Evolutionary conservation across 1,140 invertebrate species (phyloP).

Genomic region (Colletes latitarsis): DNA sequence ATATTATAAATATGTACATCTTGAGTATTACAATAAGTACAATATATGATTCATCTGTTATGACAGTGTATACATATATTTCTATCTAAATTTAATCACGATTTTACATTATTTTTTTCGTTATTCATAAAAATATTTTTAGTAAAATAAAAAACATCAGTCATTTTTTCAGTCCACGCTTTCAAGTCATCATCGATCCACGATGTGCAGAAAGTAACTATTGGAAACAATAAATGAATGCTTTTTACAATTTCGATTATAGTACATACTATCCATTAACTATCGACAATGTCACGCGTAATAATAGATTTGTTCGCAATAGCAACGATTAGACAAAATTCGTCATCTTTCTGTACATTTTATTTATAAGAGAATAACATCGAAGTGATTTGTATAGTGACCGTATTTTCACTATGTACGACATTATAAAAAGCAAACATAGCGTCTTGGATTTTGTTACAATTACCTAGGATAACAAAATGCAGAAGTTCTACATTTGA

Average conservation of each 20-base stretch:
- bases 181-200: conserved; percentile 21
- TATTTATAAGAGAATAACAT: neutral
- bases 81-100: conserved; percentile 7
- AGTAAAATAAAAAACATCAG: conserved; percentile 46
- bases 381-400: neutral
- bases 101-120: neutral
- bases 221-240: conserved; percentile 23
- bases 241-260: conserved; percentile 14
- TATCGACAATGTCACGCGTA: neutral
- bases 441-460: neutral
- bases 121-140: conserved; percentile 40
- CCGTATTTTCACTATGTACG: neutral
- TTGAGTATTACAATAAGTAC: conserved; percentile 19
- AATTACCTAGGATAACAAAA: neutral
- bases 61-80: conserved; percentile 5
- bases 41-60: neutral
- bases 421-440: conserved; percentile 6
- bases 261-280: neutral
- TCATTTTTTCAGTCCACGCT: conserved; percentile 32
- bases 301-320: too few relatives aligned
- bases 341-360: conserved; percentile 2
- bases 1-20: conserved; percentile 3
- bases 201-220: conserved; percentile 20
- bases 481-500: neutral
- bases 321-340: too few relatives aligned